Evolutionary conservation across 2,797 vertebrate genomes (phyloP).

Genomic region (Onychomys arenicola): DNA sequence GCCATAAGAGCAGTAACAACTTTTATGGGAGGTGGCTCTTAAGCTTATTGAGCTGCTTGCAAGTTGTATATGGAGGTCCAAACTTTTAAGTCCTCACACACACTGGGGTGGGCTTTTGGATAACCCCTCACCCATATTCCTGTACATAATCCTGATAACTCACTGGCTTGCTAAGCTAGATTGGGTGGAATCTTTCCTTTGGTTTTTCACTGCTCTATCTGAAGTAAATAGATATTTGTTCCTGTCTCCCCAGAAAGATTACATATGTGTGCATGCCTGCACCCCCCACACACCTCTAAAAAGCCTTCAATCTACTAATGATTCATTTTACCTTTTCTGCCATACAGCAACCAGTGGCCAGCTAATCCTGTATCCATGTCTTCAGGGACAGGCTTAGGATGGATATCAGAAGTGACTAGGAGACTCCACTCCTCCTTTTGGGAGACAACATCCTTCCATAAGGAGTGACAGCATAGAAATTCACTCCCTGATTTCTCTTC

Average conservation of each 20-base stretch:
- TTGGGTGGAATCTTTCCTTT: background rate
- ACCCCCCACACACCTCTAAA: background rate
- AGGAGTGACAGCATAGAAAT: constrained; percentile 63
- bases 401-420: constrained; percentile 57
- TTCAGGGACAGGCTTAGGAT: background rate
- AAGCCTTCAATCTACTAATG: background rate
- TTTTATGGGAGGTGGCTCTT: background rate
- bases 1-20: background rate
- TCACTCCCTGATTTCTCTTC: constrained; percentile 53
- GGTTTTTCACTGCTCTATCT: background rate
- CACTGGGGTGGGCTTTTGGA: background rate
- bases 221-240: background rate
- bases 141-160: background rate
- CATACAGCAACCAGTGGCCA: background rate
- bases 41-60: background rate
- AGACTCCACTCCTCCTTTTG: constrained; percentile 8
- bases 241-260: background rate
- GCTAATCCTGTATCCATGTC: background rate
- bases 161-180: background rate
- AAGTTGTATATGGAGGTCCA: background rate
- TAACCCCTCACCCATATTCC: background rate
- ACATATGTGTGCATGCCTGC: background rate
- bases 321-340: background rate
- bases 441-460: constrained; percentile 28
- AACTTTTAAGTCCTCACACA: background rate